These are phyloP conservation scores for Heterocephalus glaber DNA, from an alignment of 2,113 vertebrate species.

Conservation along the genomic window DNA sequence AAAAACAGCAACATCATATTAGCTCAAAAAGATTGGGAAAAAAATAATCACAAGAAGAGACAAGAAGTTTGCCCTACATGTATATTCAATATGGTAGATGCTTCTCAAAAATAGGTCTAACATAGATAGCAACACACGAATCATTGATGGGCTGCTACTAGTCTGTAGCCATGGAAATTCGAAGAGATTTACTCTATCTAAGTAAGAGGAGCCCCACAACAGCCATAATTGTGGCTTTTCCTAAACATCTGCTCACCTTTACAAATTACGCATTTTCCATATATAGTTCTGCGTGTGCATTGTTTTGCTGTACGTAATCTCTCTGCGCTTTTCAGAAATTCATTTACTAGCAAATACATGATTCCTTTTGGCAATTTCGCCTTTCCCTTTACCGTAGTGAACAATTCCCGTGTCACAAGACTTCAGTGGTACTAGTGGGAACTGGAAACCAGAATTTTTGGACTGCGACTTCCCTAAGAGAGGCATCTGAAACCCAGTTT, in stretches of 20 bases:
- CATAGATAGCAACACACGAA: background rate
- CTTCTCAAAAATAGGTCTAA: background rate
- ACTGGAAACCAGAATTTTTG: background rate
- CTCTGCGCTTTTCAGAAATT: background rate
- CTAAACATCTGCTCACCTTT: background rate
- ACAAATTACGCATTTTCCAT: background rate
- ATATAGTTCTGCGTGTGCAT: background rate
- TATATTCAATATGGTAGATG: background rate
- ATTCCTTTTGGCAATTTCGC: background rate
- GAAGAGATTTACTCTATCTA: background rate
- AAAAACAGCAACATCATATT: background rate
- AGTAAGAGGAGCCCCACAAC: background rate
- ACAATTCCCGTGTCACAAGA: background rate
- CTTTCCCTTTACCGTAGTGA: background rate
- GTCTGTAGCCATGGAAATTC: background rate
- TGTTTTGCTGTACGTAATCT: background rate
- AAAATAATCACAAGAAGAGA: background rate
- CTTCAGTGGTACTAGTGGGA: background rate
- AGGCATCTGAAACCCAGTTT: background rate
- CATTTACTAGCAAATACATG: background rate
- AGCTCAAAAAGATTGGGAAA: background rate
- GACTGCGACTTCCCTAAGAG: background rate
- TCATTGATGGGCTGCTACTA: background rate
- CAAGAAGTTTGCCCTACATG: fast-evolving
- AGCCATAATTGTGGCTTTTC: background rate